Percentiles rank a stretch among this genome's conserved stretches.
These are phyloP conservation scores for Rhadinocentrus ornatus DNA, from an alignment of 2,797 vertebrate genomes.

Conservation along the genomic window DNA sequence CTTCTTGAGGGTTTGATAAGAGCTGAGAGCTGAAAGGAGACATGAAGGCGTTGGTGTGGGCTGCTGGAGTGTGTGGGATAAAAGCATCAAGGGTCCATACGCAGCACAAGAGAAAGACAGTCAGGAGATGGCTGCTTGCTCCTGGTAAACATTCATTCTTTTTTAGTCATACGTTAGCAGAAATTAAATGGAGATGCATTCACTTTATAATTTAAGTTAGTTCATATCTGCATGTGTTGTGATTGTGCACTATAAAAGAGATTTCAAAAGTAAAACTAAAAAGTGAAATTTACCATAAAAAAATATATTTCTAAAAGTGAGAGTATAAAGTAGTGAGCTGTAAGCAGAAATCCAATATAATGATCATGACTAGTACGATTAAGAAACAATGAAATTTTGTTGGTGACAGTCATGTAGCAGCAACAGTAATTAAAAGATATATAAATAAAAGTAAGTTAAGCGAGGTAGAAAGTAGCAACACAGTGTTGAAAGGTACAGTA, in stretches of 20 bases:
- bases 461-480: too few species aligned
- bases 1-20: constrained; percentile 48
- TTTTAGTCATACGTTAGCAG: not conserved
- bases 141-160: constrained; percentile 15
- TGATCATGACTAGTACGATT: not conserved
- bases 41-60: constrained; percentile 55
- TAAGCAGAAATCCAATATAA: not conserved
- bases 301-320: not conserved
- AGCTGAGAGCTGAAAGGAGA: constrained; percentile 41
- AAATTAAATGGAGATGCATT: constrained; percentile 8
- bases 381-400: too few species aligned
- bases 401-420: too few species aligned
- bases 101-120: constrained; percentile 19
- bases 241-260: not conserved
- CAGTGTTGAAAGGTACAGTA: too few species aligned
- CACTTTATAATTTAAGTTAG: not conserved
- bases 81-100: constrained; percentile 48
- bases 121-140: constrained; percentile 21
- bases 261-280: not conserved
- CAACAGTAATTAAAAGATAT: too few species aligned
- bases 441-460: too few species aligned
- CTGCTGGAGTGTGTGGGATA: constrained; percentile 56
- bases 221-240: not conserved
- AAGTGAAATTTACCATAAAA: not conserved
- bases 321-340: not conserved